These are phyloP conservation scores for Lagocephalus sceleratus DNA, from an alignment of 2,797 vertebrate species.

Conservation along the genomic window DNA sequence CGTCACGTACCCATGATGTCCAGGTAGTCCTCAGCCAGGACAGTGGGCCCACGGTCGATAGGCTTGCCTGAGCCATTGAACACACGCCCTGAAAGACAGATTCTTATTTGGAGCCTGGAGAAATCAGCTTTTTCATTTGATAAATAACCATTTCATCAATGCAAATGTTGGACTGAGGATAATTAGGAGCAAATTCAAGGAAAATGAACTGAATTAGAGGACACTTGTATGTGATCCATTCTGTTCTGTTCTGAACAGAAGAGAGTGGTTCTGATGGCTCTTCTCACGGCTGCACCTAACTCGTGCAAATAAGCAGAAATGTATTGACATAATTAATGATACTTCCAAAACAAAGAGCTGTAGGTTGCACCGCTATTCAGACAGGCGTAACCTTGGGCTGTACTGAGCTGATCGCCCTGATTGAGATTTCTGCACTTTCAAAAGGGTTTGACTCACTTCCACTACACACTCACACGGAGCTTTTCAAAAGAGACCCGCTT, in stretches of 20 bases:
- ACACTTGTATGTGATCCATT: slow-evolving; percentile 46
- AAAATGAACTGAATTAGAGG: slow-evolving; percentile 45
- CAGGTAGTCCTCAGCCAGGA: slow-evolving; percentile 83
- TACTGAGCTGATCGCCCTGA: slow-evolving; percentile 52
- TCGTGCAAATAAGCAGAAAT: slow-evolving; percentile 46
- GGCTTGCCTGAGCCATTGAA: slow-evolving; percentile 84
- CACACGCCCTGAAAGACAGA: slow-evolving; percentile 71
- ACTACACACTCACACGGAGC: no score
- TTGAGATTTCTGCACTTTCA: slow-evolving; percentile 16
- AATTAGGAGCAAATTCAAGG: slow-evolving; percentile 19
- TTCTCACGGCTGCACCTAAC: slow-evolving; percentile 33
- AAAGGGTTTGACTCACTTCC: no score
- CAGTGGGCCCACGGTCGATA: slow-evolving; percentile 80
- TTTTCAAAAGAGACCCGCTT: no score
- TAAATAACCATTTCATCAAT: slow-evolving; percentile 15
- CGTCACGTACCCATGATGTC: slow-evolving; percentile 88
- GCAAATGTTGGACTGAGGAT: slow-evolving; percentile 22
- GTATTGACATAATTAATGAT: slow-evolving; percentile 51
- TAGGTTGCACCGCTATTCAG: slow-evolving; percentile 42
- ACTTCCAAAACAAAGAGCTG: slow-evolving; percentile 57
- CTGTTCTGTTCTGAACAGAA: slow-evolving; percentile 34
- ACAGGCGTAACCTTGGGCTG: slow-evolving; percentile 48
- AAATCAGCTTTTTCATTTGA: slow-evolving; percentile 13
- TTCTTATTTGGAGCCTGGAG: neutral
- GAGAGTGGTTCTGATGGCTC: slow-evolving; percentile 39